These are phyloP conservation scores for Girardia tigrina DNA, from an alignment of 2,888 invertebrate species.

Conservation along the genomic window DNA sequence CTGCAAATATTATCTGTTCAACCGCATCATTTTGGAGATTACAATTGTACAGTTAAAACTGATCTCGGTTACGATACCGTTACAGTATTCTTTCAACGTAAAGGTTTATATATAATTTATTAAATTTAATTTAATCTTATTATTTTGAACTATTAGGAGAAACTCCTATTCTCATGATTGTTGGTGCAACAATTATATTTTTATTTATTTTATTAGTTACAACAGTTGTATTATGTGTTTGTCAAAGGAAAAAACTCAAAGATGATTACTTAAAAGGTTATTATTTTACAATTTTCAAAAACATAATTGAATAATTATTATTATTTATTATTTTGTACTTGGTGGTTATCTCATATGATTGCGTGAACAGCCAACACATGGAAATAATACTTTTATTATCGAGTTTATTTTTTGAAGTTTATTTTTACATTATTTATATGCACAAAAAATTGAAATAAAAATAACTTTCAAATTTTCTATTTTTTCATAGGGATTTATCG, in stretches of 20 bases:
- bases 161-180: neutral
- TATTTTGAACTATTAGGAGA: neutral
- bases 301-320: too few relatives aligned
- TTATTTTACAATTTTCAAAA: too few relatives aligned
- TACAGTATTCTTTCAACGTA: neutral
- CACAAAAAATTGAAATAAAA: too few relatives aligned
- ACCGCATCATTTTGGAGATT: constrained; percentile 14
- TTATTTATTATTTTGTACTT: too few relatives aligned
- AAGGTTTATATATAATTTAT: neutral
- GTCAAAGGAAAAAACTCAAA: neutral
- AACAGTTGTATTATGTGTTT: neutral
- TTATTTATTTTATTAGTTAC: neutral
- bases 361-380: too few relatives aligned
- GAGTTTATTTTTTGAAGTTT: too few relatives aligned
- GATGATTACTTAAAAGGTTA: neutral
- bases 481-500: too few relatives aligned
- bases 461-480: too few relatives aligned
- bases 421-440: too few relatives aligned
- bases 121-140: neutral
- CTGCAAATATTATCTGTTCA: neutral
- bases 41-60: neutral
- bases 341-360: too few relatives aligned
- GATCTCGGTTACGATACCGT: neutral
- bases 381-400: too few relatives aligned
- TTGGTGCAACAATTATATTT: neutral